Evolutionary conservation across 1,140 invertebrate genomes (phyloP).

Genomic region (Drosophila funebris): DNA sequence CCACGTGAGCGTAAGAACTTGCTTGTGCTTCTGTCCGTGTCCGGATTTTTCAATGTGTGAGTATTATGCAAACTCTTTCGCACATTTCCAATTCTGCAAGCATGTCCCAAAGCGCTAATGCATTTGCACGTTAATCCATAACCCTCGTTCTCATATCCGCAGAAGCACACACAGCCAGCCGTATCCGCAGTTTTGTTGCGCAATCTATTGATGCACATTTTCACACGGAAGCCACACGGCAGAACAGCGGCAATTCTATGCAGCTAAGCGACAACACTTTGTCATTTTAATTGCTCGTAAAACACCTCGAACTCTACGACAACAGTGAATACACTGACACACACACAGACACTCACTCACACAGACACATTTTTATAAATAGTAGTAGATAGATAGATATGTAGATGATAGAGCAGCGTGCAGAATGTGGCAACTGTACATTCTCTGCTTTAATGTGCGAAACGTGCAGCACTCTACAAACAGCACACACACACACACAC

Average conservation of each 20-base stretch:
- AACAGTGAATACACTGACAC: too few species aligned
- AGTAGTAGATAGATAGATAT: neutral
- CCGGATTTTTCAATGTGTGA: neutral
- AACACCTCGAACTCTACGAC: conserved; percentile 35
- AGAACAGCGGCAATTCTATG: neutral
- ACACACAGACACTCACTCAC: neutral
- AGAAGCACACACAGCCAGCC: neutral
- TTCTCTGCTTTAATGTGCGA: conserved; percentile 60
- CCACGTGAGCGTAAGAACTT: neutral
- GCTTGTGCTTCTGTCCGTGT: neutral
- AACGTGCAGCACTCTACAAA: conserved; percentile 44
- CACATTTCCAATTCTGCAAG: conserved; percentile 21
- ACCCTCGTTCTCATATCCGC: neutral
- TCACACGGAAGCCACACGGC: neutral
- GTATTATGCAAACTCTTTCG: conserved; percentile 38
- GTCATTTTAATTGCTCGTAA: conserved; percentile 73
- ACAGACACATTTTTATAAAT: neutral
- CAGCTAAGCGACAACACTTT: conserved; percentile 43
- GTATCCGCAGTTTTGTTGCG: neutral
- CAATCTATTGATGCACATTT: neutral
- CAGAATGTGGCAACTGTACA: conserved; percentile 57
- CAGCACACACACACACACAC: conserved; percentile 2
- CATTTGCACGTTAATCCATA: conserved; percentile 44
- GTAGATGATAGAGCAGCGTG: conserved; percentile 26
- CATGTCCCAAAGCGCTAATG: conserved; percentile 43